Conservation (phyloP, 2,888 invertebrate species). For the Tridacna crocea region DNA sequence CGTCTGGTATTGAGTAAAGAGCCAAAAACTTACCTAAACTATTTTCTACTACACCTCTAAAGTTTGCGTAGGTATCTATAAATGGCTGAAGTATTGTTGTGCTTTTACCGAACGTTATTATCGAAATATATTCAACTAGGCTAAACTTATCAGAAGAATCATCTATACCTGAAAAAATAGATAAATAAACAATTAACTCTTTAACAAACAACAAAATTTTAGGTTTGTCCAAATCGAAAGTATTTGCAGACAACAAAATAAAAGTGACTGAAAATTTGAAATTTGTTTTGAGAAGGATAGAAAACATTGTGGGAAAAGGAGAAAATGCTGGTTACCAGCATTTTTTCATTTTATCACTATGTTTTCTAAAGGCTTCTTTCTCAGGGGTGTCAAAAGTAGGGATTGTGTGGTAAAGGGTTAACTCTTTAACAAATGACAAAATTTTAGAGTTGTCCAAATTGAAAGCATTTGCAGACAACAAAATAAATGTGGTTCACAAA, state of each 20-base stretch:
- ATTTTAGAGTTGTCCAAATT: background rate
- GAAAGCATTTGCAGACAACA: background rate
- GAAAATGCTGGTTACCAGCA: background rate
- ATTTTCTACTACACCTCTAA: conserved; percentile 11
- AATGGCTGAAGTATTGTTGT: conserved; percentile 51
- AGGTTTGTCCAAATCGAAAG: no score
- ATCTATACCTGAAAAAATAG: conserved; percentile 51
- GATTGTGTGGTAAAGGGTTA: background rate
- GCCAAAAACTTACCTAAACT: conserved; percentile 2
- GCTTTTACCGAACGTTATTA: conserved; percentile 54
- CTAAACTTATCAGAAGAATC: conserved; percentile 38
- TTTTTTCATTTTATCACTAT: background rate
- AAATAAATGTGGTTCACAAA: no score
- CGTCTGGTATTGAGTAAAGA: background rate
- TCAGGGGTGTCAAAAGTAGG: background rate
- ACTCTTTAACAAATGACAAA: no score
- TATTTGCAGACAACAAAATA: no score
- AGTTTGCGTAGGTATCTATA: conserved; percentile 50
- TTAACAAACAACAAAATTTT: no score
- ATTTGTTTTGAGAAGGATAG: background rate
- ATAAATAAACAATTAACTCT: background rate
- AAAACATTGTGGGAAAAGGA: conserved; percentile 1
- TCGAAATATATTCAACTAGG: conserved; percentile 58
- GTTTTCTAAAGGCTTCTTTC: background rate
- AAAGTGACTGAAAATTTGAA: no score